Evolutionary conservation across 2,888 invertebrate species (phyloP).

Genomic region (Ceratothoa steindachneri): DNA sequence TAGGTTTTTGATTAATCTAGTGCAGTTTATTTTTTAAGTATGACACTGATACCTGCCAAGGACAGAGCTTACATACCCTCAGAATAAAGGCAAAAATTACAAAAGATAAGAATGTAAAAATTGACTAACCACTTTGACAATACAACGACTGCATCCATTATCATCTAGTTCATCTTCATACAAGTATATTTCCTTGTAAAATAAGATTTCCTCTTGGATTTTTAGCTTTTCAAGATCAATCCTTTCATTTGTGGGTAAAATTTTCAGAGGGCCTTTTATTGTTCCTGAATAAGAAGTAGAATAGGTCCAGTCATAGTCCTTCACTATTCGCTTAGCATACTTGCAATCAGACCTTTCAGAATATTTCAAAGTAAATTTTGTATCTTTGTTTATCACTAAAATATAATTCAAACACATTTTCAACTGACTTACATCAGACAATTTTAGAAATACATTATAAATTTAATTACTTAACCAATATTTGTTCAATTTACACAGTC

Average conservation of each 20-base stretch:
- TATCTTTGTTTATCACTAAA: no score
- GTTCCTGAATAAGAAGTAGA: slow-evolving; percentile 84
- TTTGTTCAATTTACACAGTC: no score
- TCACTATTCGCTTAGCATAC: slow-evolving; percentile 59
- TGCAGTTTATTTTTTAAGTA: no score
- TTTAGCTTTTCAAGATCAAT: slow-evolving; percentile 85
- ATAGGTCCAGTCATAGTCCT: slow-evolving; percentile 97
- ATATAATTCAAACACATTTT: no score
- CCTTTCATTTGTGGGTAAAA: slow-evolving; percentile 62
- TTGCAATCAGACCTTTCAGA: slow-evolving; percentile 37
- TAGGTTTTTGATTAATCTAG: no score
- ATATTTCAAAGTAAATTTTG: slow-evolving; percentile 46
- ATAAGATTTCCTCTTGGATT: slow-evolving; percentile 82
- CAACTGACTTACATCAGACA: no score
- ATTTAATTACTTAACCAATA: no score
- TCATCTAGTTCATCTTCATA: slow-evolving; percentile 99
- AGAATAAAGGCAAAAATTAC: no score
- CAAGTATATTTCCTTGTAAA: slow-evolving; percentile 86
- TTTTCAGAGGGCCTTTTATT: slow-evolving; percentile 54
- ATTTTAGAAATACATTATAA: no score
- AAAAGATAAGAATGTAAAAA: no score
- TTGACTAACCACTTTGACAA: slow-evolving; percentile 90
- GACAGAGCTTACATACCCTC: no score
- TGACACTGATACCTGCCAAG: no score
- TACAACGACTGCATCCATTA: slow-evolving; percentile 85